Evolutionary conservation across 92 coral and sea anemone genomes (phyloP).

Genomic region (Zoanthus sansibaricus): DNA sequence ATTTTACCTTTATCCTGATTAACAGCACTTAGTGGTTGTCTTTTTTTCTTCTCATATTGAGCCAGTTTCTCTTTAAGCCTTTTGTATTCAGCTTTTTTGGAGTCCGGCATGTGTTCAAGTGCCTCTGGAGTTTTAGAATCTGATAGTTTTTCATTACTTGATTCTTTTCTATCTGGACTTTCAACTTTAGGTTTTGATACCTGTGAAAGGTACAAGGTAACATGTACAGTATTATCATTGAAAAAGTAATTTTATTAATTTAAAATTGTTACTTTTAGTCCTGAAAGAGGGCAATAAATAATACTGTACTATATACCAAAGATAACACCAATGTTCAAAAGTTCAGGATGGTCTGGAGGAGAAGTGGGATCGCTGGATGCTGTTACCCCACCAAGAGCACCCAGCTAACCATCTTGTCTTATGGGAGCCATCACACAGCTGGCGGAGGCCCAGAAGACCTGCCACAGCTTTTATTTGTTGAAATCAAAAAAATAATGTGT

Average conservation of each 20-base stretch:
- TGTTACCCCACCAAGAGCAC: too few relatives aligned
- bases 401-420: too few relatives aligned
- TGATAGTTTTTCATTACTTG: conserved; percentile 12
- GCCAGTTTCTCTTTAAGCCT: conserved; percentile 87
- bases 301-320: too few relatives aligned
- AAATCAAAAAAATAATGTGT: too few relatives aligned
- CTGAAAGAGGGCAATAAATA: too few relatives aligned
- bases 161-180: neutral
- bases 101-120: conserved; percentile 84
- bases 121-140: conserved; percentile 96
- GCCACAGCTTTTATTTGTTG: too few relatives aligned
- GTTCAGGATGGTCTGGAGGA: too few relatives aligned
- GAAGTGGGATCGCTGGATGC: too few relatives aligned
- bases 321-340: too few relatives aligned
- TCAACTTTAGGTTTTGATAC: conserved; percentile 30
- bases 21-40: conserved; percentile 77
- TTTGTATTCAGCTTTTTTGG: conserved; percentile 85
- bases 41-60: conserved; percentile 74
- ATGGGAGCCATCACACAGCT: too few relatives aligned
- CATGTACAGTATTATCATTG: neutral
- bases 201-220: neutral
- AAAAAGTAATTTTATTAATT: neutral
- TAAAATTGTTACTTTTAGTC: too few relatives aligned
- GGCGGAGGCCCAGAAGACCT: too few relatives aligned
- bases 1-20: conserved; percentile 46